phyloP scores from a whole-genome alignment of 2,888 invertebrate genomes.

The Caenorhabditis wallacei region DNA sequence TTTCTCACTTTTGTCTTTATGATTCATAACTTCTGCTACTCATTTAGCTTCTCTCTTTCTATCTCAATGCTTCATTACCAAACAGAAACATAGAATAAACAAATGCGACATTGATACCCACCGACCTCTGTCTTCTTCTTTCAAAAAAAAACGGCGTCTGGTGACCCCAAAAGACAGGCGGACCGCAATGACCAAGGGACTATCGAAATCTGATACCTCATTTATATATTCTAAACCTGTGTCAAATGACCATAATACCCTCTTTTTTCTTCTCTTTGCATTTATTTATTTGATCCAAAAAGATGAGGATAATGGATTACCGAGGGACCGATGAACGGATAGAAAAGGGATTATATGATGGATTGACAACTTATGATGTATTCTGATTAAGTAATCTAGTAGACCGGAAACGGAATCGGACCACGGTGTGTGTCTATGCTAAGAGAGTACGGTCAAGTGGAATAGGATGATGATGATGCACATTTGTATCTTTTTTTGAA shows the following conservation, averaged over 20 bases:
- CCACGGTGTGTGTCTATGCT: background rate
- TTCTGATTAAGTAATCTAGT: conserved; percentile 42
- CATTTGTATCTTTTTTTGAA: background rate
- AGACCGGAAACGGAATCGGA: conserved; percentile 34
- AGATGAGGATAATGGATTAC: conserved; percentile 16
- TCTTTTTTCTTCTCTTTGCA: background rate
- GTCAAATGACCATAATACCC: conserved; percentile 41
- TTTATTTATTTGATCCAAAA: conserved; percentile 25
- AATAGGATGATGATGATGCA: background rate
- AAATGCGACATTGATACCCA: conserved; percentile 49
- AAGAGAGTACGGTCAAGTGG: conserved; percentile 11
- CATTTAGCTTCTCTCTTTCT: conserved; percentile 21
- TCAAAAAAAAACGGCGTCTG: conserved; percentile 30
- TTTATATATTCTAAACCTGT: conserved; percentile 3
- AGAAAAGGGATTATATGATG: conserved; percentile 18
- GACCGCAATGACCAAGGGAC: conserved; percentile 26
- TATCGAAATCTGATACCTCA: conserved; percentile 51
- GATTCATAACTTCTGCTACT: conserved; percentile 21
- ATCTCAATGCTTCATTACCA: conserved; percentile 14
- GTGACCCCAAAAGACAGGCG: conserved; percentile 42
- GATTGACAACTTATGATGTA: conserved; percentile 46
- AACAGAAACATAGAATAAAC: conserved; percentile 44
- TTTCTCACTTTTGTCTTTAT: conserved; percentile 9
- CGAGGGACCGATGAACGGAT: conserved; percentile 19
- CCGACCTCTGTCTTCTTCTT: background rate